These are phyloP conservation scores for Ceratosolen solmsi DNA, from an alignment of 1,140 invertebrate species.

Conservation along the genomic window DNA sequence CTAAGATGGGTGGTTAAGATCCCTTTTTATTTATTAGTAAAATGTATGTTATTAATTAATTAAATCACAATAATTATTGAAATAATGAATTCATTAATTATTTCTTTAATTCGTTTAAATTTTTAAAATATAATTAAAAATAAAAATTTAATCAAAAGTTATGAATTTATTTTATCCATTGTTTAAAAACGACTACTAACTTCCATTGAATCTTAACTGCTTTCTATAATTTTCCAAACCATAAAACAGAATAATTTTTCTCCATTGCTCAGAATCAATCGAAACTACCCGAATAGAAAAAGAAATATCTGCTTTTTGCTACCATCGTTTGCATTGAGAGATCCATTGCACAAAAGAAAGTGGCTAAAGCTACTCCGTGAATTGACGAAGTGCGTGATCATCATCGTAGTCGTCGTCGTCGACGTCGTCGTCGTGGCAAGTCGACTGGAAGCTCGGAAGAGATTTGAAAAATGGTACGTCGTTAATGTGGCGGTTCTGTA, in stretches of 20 bases:
- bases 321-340: neutral
- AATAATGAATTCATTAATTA: too few species aligned
- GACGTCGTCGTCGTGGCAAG: neutral
- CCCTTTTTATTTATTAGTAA: too few species aligned
- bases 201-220: neutral
- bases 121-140: too few species aligned
- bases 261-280: neutral
- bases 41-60: too few species aligned
- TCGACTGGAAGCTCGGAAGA: neutral
- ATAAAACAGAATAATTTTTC: neutral
- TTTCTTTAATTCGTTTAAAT: too few species aligned
- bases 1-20: too few species aligned
- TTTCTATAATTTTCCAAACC: neutral
- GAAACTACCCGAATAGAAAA: neutral
- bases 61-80: too few species aligned
- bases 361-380: neutral
- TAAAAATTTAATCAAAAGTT: too few species aligned
- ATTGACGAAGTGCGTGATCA: neutral
- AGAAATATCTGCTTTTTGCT: neutral
- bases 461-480: slow-evolving; percentile 8
- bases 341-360: neutral
- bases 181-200: neutral
- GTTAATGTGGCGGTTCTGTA: neutral
- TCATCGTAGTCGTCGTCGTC: neutral
- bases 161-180: too few species aligned